phyloP scores from a whole-genome alignment of 2,888 invertebrate genomes.

The Drosophila mayaguana region DNA sequence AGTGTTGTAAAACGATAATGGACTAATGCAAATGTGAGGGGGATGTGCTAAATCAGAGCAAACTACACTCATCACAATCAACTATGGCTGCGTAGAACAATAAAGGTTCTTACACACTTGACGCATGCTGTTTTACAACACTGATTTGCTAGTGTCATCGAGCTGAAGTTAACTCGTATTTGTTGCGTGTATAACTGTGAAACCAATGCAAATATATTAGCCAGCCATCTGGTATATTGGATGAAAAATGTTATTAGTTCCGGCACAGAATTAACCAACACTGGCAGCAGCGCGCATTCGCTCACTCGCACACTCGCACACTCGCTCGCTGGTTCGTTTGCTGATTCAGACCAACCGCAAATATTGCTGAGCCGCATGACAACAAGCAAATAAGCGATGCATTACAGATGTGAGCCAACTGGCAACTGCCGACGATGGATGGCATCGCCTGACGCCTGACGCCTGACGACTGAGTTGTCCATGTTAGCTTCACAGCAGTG shows the following conservation, averaged over 20 bases:
- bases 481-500: slow-evolving; percentile 13
- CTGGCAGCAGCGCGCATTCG: slow-evolving; percentile 1
- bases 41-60: neutral
- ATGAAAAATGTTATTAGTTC: slow-evolving; percentile 4
- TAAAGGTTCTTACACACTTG: neutral
- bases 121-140: neutral
- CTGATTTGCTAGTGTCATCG: neutral
- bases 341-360: slow-evolving; percentile 56
- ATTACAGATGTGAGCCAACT: slow-evolving; percentile 59
- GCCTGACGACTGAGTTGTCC: neutral
- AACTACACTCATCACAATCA: neutral
- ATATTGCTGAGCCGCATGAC: slow-evolving; percentile 60
- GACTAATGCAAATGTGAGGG: too few species aligned
- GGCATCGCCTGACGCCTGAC: slow-evolving; percentile 2
- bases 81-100: neutral
- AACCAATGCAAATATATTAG: slow-evolving; percentile 5
- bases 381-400: slow-evolving; percentile 66
- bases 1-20: too few species aligned
- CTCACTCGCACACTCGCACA: neutral
- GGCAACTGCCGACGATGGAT: slow-evolving; percentile 32
- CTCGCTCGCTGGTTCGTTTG: neutral
- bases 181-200: neutral
- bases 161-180: neutral
- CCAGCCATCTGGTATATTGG: neutral
- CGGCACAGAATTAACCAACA: slow-evolving; percentile 4